Percentiles rank a stretch among this genome's conserved stretches.
Evolutionary conservation across 2,797 vertebrate genomes (phyloP).

Genomic region (Malacoraja senta): DNA sequence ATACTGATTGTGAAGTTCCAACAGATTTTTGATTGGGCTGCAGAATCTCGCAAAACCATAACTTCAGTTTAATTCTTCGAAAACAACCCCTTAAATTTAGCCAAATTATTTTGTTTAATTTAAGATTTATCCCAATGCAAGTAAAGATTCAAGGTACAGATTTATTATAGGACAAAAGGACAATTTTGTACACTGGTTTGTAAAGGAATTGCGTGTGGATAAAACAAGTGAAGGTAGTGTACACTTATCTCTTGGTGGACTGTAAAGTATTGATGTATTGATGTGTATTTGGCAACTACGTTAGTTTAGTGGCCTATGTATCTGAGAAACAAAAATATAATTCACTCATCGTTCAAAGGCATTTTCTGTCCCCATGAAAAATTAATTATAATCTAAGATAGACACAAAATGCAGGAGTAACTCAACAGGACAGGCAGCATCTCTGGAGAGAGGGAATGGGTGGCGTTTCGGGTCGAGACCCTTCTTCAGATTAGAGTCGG

Average conservation of each 20-base stretch:
- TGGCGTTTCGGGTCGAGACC: too few relatives aligned
- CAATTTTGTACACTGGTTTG: neutral
- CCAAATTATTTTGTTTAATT: neutral
- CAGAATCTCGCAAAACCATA: neutral
- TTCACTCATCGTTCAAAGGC: neutral
- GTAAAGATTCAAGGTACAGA: neutral
- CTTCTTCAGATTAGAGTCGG: too few relatives aligned
- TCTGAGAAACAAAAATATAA: neutral
- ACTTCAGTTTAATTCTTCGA: neutral
- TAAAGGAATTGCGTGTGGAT: neutral
- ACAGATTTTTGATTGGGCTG: neutral
- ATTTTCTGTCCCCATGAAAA: neutral
- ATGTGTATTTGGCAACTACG: neutral
- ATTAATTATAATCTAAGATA: neutral
- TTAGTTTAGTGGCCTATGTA: neutral
- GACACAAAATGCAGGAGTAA: too few relatives aligned
- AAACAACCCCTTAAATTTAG: neutral
- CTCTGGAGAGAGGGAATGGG: too few relatives aligned
- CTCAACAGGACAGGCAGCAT: too few relatives aligned
- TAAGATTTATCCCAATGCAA: neutral
- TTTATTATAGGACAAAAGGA: neutral
- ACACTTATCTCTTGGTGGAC: neutral
- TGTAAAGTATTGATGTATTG: neutral
- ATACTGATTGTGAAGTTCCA: neutral
- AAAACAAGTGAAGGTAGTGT: neutral